Conservation (phyloP, 2,888 invertebrate genomes). For the Phasia obesa region DNA sequence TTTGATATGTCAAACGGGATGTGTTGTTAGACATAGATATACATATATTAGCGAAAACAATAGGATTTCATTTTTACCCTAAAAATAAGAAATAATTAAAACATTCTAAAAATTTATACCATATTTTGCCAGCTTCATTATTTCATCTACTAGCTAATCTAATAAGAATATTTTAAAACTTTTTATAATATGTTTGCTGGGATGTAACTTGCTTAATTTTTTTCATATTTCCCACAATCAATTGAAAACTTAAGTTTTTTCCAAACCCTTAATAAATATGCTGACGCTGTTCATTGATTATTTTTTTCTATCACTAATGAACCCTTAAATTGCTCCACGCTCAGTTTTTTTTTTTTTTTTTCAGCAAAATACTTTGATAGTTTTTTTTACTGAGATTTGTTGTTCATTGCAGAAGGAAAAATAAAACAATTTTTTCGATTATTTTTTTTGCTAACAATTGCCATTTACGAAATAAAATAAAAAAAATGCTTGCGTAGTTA, state of each 20-base stretch:
- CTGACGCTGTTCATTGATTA: constrained; percentile 44
- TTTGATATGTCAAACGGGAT: too few relatives aligned
- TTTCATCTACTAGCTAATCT: too few relatives aligned
- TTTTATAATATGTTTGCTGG: background rate
- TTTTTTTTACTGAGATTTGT: constrained; percentile 69
- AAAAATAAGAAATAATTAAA: too few relatives aligned
- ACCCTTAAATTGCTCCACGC: constrained; percentile 60
- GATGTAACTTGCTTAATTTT: background rate
- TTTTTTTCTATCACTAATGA: constrained; percentile 58
- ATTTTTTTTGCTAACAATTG: background rate
- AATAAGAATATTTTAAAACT: background rate
- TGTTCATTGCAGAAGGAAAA: constrained; percentile 75
- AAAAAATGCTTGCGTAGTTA: constrained; percentile 77
- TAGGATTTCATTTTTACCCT: too few relatives aligned
- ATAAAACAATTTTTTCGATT: constrained; percentile 56
- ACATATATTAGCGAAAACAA: too few relatives aligned
- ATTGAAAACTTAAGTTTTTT: background rate
- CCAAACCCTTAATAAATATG: constrained; percentile 15
- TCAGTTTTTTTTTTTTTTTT: background rate
- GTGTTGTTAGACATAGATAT: too few relatives aligned
- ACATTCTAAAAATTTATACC: background rate
- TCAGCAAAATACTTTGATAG: constrained; percentile 48
- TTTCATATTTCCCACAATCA: background rate
- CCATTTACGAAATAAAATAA: constrained; percentile 2
- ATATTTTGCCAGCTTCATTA: background rate